These are phyloP conservation scores for Oophaga pumilio DNA, from an alignment of 2,113 vertebrate species.

Conservation along the genomic window DNA sequence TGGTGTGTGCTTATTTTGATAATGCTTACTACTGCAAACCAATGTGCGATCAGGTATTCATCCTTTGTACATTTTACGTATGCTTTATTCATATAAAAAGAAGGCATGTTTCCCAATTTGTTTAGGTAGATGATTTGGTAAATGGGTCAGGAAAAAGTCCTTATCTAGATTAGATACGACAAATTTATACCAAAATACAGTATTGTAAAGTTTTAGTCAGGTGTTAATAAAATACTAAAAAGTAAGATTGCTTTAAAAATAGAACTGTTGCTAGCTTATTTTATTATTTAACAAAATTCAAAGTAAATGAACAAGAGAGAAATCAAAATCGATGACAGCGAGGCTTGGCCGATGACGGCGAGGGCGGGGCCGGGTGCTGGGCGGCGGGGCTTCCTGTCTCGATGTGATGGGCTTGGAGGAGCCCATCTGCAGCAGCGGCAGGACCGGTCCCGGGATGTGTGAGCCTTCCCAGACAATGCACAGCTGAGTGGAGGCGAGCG, in stretches of 20 bases:
- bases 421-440: conserved; percentile 45
- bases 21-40: conserved; percentile 76
- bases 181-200: no score
- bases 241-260: no score
- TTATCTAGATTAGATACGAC: no score
- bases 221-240: no score
- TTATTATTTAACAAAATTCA: no score
- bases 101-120: background rate
- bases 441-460: background rate
- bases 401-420: conserved; percentile 55
- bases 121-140: background rate
- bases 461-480: conserved; percentile 61
- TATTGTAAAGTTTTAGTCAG: no score
- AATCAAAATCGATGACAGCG: background rate
- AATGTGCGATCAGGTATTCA: conserved; percentile 74
- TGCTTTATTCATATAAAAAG: background rate
- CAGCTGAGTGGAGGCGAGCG: conserved; percentile 58
- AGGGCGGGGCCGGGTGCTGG: conserved; percentile 73
- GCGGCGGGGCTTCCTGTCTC: conserved; percentile 66
- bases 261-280: no score
- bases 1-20: conserved; percentile 68
- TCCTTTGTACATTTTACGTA: background rate
- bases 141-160: background rate
- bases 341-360: conserved; percentile 57
- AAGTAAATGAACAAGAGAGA: no score